phyloP scores from a whole-genome alignment of 2,797 vertebrate species.

The Phrynocephalus vlangalii region DNA sequence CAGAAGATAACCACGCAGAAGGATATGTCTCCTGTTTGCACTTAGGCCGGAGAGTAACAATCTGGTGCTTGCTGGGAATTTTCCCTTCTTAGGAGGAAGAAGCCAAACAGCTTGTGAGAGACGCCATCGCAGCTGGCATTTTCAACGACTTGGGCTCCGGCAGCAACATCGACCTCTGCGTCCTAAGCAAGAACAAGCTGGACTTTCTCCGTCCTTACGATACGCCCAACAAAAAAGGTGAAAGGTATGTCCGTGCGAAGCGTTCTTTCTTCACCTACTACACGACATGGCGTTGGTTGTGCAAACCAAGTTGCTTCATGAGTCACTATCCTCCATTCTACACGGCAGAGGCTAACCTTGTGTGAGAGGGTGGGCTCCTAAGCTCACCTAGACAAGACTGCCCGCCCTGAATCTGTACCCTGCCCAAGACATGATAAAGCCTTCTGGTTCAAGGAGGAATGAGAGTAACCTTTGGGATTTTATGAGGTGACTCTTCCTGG shows the following conservation, averaged over 20 bases:
- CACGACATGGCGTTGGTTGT: not conserved
- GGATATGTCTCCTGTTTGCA: not conserved
- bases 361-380: too few species aligned
- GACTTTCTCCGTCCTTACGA: slow-evolving; percentile 93
- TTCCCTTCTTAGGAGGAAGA: slow-evolving; percentile 84
- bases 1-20: rapidly evolving
- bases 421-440: not conserved
- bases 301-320: not conserved
- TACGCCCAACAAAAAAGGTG: slow-evolving; percentile 92
- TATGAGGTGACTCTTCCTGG: not conserved
- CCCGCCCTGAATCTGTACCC: not conserved
- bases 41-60: not conserved
- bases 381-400: not conserved
- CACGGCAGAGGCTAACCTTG: too few species aligned
- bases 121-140: slow-evolving; percentile 94
- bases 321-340: not conserved
- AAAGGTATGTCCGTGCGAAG: slow-evolving; percentile 80
- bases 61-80: not conserved
- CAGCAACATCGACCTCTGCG: slow-evolving; percentile 95
- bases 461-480: not conserved
- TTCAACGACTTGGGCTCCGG: slow-evolving; percentile 96
- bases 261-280: too few species aligned
- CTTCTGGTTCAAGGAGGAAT: not conserved
- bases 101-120: slow-evolving; percentile 91
- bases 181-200: slow-evolving; percentile 92